Conservation (phyloP, 2,888 invertebrate genomes). For the Coelinius sp. region DNA sequence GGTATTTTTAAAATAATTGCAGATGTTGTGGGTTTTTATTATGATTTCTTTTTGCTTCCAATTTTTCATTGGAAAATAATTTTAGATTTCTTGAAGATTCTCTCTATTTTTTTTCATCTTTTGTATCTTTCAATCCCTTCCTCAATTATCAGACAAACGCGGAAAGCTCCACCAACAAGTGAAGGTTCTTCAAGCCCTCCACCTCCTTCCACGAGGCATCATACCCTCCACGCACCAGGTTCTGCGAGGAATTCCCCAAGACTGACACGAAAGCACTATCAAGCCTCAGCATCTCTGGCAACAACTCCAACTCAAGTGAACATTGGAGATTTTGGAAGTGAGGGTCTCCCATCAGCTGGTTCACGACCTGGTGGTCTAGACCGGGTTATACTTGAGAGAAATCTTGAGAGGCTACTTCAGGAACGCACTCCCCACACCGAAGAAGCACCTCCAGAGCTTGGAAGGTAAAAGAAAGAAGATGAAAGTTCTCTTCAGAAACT, state of each 20-base stretch:
- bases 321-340: slow-evolving; percentile 51
- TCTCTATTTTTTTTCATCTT: neutral
- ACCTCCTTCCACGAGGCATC: slow-evolving; percentile 70
- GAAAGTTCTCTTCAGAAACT: neutral
- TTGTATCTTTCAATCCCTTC: neutral
- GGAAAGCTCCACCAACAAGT: slow-evolving; percentile 71
- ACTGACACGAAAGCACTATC: slow-evolving; percentile 72
- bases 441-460: slow-evolving; percentile 62
- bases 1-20: neutral
- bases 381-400: slow-evolving; percentile 79
- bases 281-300: slow-evolving; percentile 63
- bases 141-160: slow-evolving; percentile 42
- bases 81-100: neutral
- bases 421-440: slow-evolving; percentile 69
- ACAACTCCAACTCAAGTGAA: slow-evolving; percentile 64
- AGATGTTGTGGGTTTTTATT: slow-evolving; percentile 12
- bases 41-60: slow-evolving; percentile 9
- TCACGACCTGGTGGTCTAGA: slow-evolving; percentile 74
- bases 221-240: slow-evolving; percentile 58
- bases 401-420: slow-evolving; percentile 76
- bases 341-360: slow-evolving; percentile 51
- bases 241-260: slow-evolving; percentile 72
- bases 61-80: neutral
- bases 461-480: slow-evolving; percentile 56
- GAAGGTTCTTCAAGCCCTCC: slow-evolving; percentile 73